Evolutionary conservation across 2,797 vertebrate species (phyloP), one percentile per base, ranked within the genome.

Genomic region (Enteromius argenteus): DNA sequence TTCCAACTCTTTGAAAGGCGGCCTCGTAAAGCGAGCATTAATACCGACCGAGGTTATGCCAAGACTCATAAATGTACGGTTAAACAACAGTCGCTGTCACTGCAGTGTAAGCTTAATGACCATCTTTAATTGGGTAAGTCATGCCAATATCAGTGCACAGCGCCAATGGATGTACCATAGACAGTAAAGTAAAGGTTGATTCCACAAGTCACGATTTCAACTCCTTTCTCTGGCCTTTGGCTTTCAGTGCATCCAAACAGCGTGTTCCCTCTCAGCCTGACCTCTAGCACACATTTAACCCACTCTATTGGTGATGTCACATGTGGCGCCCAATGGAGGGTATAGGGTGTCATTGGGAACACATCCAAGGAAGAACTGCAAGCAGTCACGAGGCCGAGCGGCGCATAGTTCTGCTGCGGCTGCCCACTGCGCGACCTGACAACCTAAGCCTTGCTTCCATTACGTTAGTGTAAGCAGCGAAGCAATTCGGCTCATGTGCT

Each of bases 21-120:
- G 92, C 93, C 90, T 88, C 67, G 85, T 76, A 83, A 83, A 75
- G 60, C 11, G 10, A 32, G 90, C 90, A 79, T 83, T 86, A 89
- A 92, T 91, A 91, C 90, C 87, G 85, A 90, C 87, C 87, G 89
- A 84, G 88, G 90, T 85, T 79, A 90, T 90, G 91, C 90, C 90
- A 93, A 89, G 89, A 89, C 89, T 87, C 90, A 90, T 92, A 93
- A 94, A 93, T 92, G 91, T 91, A 93, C 89, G 90, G 92, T 93
- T n/a, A n/a, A 90, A 88, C 92, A 90, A 87, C 89, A 85, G 87
- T 92, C 90, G 86, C 89, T 92, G 92, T 92, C 92, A 92, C 92
- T 91, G 86, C 90, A 90, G 89, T 90, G 91, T 91, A 89, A 90
- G 91, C 89, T 92, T 94, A 93, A 86, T 92, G 88, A 90, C 83